These are phyloP conservation scores for Xanthorhoe designata DNA, from an alignment of 2,888 invertebrate genomes.

Conservation along the genomic window DNA sequence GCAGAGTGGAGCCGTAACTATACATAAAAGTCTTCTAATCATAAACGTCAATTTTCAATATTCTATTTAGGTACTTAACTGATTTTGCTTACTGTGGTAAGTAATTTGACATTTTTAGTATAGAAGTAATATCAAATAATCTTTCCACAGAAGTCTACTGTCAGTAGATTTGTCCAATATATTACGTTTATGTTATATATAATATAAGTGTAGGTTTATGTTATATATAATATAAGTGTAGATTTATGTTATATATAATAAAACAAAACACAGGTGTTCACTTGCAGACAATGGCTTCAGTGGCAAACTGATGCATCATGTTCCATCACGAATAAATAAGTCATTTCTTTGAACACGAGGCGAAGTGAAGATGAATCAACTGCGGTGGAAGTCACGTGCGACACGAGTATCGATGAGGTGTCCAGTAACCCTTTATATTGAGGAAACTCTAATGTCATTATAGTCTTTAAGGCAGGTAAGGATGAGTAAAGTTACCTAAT, in stretches of 20 bases:
- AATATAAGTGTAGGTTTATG: neutral
- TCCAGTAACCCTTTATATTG: conserved; percentile 4
- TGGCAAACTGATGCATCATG: conserved; percentile 10
- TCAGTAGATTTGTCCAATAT: too few species aligned
- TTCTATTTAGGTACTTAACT: too few species aligned
- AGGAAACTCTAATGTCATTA: neutral
- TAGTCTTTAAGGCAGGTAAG: neutral
- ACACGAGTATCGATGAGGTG: conserved; percentile 16
- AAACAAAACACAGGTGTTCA: conserved; percentile 1
- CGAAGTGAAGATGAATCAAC: conserved; percentile 29
- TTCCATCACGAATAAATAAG: conserved; percentile 13
- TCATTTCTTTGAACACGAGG: conserved; percentile 15
- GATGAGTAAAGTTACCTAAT: neutral
- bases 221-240: neutral
- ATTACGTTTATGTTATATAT: too few species aligned
- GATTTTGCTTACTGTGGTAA: too few species aligned
- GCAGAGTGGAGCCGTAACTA: too few species aligned
- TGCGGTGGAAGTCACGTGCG: conserved; percentile 28
- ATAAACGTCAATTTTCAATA: too few species aligned
- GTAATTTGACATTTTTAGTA: too few species aligned
- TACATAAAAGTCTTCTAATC: too few species aligned
- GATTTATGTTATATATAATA: neutral
- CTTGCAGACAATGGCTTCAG: conserved; percentile 1
- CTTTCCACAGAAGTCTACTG: too few species aligned
- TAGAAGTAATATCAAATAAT: too few species aligned